A percentile compares a stretch with the other conserved stretches of the same genome.
These are phyloP conservation scores for Colletes collaris DNA, from an alignment of 2,888 invertebrate genomes.

Conservation along the genomic window DNA sequence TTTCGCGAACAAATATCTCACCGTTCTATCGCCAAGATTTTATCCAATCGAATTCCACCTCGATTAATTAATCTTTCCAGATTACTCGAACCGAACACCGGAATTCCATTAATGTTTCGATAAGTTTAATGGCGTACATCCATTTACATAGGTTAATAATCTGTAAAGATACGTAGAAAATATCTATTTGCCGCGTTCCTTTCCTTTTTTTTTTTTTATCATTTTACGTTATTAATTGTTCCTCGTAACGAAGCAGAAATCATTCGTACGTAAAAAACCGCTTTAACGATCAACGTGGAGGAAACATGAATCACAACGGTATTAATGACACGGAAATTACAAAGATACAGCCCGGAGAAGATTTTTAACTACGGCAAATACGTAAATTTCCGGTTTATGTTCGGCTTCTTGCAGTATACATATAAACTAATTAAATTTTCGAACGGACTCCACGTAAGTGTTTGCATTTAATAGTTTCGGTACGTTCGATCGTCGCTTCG, in stretches of 20 bases:
- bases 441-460: too few species aligned
- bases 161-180: neutral
- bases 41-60: too few species aligned
- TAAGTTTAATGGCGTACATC: neutral
- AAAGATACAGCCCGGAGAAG: neutral
- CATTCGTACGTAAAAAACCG: neutral
- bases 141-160: neutral
- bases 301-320: neutral
- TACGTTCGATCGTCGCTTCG: too few species aligned
- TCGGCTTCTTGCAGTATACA: too few species aligned
- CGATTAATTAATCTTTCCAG: neutral
- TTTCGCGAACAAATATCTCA: too few species aligned
- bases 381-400: neutral
- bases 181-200: neutral
- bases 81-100: neutral
- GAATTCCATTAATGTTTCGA: neutral
- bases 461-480: too few species aligned
- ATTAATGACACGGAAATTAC: constrained; percentile 13
- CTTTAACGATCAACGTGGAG: neutral
- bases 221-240: constrained; percentile 10
- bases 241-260: neutral
- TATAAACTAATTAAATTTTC: too few species aligned
- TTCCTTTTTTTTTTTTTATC: too few species aligned
- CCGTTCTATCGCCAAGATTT: too few species aligned
- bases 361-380: constrained; percentile 5